Conservation (phyloP, 2,797 vertebrate species). For the Falco rusticolus region DNA sequence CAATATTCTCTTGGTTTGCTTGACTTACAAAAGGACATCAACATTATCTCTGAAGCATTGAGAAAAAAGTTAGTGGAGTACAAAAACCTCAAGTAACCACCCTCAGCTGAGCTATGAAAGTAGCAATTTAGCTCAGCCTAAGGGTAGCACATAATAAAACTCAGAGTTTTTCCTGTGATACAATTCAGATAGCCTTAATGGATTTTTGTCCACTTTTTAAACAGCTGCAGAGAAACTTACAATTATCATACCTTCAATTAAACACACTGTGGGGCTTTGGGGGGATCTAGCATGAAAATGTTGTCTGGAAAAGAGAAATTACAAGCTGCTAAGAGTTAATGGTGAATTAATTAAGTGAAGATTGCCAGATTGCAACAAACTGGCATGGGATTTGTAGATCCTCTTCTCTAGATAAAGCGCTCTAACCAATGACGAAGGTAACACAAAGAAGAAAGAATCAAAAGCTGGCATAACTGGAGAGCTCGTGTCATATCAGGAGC, state of each 20-base stretch:
- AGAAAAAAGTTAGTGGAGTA: conserved; percentile 17
- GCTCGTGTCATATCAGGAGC: not conserved
- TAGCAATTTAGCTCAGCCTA: conserved; percentile 33
- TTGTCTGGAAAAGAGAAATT: not conserved
- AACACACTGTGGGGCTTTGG: conserved; percentile 8
- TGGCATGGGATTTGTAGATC: not conserved
- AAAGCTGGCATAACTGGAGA: not conserved
- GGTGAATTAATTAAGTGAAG: conserved; percentile 42
- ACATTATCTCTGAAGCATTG: conserved; percentile 25
- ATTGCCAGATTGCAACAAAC: conserved; percentile 28
- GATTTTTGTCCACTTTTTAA: not conserved
- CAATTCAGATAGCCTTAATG: conserved; percentile 33
- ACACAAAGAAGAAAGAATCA: not conserved
- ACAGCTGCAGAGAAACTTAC: conserved; percentile 40
- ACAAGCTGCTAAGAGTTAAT: not conserved
- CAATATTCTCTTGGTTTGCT: not conserved
- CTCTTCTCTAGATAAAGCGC: not conserved
- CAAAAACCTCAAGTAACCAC: conserved; percentile 8
- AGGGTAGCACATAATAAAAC: conserved; percentile 31
- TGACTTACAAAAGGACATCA: not conserved
- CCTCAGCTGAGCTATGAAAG: not conserved
- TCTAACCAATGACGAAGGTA: not conserved
- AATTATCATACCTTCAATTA: conserved; percentile 60
- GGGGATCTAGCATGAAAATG: not conserved
- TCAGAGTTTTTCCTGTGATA: not conserved